Percentiles rank a stretch among this genome's conserved stretches.
phyloP scores from a whole-genome alignment of 2,113 vertebrate species.

The Notarius lentiginosus region DNA sequence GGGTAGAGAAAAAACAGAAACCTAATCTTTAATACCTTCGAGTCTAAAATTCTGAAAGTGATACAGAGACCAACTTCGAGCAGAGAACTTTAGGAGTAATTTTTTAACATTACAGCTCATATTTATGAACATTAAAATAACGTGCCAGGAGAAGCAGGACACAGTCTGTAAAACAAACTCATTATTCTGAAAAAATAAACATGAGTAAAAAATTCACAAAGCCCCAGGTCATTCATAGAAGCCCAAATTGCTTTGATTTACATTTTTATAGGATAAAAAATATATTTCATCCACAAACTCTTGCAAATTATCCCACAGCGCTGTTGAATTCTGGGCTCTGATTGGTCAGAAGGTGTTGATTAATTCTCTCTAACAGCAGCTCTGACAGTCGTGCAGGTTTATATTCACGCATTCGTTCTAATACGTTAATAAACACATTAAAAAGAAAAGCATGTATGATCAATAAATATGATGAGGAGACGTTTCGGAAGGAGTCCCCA shows the following conservation, averaged over 20 bases:
- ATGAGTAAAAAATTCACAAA: too few species aligned
- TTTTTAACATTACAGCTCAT: neutral
- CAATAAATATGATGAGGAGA: neutral
- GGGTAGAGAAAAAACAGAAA: conserved; percentile 12
- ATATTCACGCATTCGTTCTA: neutral
- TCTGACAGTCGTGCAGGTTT: neutral
- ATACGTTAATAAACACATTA: neutral
- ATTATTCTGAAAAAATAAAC: neutral
- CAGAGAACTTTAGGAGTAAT: neutral
- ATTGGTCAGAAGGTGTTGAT: neutral
- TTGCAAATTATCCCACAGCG: neutral
- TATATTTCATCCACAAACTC: neutral
- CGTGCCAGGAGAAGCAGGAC: neutral
- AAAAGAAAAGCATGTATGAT: neutral
- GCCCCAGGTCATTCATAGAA: neutral
- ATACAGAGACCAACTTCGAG: neutral
- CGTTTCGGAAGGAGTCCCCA: neutral
- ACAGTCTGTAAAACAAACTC: neutral
- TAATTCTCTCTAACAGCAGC: neutral
- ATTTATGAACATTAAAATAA: neutral
- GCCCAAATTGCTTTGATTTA: neutral
- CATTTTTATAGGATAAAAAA: neutral
- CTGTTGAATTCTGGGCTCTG: neutral
- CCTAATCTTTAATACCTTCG: conserved; percentile 13
- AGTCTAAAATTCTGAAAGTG: neutral